A percentile compares a stretch with the other conserved stretches of the same genome.
Conservation (phyloP, 92 coral and sea anemone species). For the Bergia sp. region DNA sequence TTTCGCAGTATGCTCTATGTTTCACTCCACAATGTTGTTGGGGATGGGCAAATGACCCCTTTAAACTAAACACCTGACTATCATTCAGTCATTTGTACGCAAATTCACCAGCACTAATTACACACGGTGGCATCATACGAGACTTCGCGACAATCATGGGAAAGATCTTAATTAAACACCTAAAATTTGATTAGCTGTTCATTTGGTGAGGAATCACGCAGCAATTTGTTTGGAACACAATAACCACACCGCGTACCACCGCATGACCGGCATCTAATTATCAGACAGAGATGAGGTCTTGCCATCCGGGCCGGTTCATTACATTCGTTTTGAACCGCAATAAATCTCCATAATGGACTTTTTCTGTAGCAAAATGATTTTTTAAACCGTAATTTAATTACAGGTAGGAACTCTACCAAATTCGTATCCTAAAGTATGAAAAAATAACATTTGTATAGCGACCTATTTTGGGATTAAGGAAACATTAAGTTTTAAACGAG, state of each 20-base stretch:
- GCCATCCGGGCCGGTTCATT: neutral
- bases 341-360: conserved; percentile 9
- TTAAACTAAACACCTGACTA: neutral
- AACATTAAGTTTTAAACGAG: neutral
- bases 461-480: neutral
- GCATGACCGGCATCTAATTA: neutral
- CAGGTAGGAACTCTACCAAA: conserved; percentile 1
- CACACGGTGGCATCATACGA: neutral
- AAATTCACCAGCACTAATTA: neutral
- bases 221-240: neutral
- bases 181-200: neutral
- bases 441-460: neutral
- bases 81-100: neutral
- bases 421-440: neutral
- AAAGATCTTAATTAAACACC: neutral
- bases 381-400: conserved; percentile 1
- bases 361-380: neutral
- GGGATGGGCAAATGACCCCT: too few species aligned
- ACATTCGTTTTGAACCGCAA: neutral
- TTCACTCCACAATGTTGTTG: too few species aligned
- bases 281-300: neutral
- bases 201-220: neutral
- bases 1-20: too few species aligned
- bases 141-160: neutral
- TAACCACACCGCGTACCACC: neutral